These are phyloP conservation scores for Pseudomyrmex concolor DNA, from an alignment of 1,140 invertebrate species.

Conservation along the genomic window DNA sequence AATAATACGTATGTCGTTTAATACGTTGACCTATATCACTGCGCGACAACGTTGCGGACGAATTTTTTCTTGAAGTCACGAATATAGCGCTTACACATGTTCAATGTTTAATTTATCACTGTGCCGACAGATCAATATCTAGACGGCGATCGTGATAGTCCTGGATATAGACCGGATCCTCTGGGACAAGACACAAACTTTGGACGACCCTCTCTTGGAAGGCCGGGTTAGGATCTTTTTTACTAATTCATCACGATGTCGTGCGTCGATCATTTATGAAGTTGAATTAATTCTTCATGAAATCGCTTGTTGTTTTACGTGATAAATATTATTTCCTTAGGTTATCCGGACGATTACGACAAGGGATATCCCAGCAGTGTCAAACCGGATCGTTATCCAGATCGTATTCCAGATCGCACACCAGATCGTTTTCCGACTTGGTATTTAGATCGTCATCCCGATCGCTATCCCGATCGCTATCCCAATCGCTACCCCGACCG, in stretches of 20 bases:
- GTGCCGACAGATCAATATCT: constrained; percentile 80
- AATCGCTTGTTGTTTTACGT: neutral
- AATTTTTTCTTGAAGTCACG: neutral
- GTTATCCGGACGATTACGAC: constrained; percentile 82
- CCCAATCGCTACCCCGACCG: constrained; percentile 79
- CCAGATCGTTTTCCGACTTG: constrained; percentile 75
- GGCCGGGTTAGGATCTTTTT: constrained; percentile 78
- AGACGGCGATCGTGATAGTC: constrained; percentile 79
- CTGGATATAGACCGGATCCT: constrained; percentile 84
- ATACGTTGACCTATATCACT: constrained; percentile 9
- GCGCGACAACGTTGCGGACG: neutral
- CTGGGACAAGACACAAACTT: constrained; percentile 86
- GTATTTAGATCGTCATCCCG: constrained; percentile 81
- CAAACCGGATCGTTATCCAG: constrained; percentile 82
- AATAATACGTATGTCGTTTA: neutral
- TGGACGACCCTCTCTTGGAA: constrained; percentile 83
- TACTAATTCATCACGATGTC: constrained; percentile 39
- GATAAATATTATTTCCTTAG: constrained; percentile 63
- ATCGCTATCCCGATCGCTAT: constrained; percentile 81
- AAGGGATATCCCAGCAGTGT: constrained; percentile 78
- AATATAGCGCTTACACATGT: too few species aligned
- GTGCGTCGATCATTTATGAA: constrained; percentile 4
- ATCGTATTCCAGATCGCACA: constrained; percentile 84
- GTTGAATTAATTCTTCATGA: constrained; percentile 31
- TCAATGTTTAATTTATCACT: constrained; percentile 45